A percentile compares a stretch with the other conserved stretches of the same genome.
phyloP scores from a whole-genome alignment of 2,797 vertebrate species.

The Melanogrammus aeglefinus region DNA sequence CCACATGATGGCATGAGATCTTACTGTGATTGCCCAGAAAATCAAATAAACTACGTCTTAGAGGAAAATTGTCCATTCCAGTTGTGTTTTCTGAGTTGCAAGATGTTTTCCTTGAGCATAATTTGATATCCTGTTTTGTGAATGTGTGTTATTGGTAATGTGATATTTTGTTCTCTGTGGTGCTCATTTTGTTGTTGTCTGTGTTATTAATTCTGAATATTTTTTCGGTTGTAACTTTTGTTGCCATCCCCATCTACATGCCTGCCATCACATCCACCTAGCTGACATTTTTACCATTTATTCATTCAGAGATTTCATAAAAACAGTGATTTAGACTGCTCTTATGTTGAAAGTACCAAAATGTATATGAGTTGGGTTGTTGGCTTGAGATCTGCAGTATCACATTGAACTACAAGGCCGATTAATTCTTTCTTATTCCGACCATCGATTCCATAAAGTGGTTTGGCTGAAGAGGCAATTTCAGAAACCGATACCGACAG shows the following conservation, averaged over 20 bases:
- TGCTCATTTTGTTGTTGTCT: neutral
- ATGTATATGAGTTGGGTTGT: neutral
- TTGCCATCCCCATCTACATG: neutral
- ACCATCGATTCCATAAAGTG: slow-evolving; percentile 67
- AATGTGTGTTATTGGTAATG: neutral
- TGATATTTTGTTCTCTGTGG: neutral
- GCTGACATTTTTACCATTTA: neutral
- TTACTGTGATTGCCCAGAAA: neutral
- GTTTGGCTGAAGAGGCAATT: slow-evolving; percentile 65
- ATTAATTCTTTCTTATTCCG: slow-evolving; percentile 67
- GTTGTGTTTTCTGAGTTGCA: neutral
- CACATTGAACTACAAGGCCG: slow-evolving; percentile 55
- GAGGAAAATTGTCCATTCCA: neutral
- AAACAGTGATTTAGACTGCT: neutral
- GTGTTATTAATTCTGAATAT: neutral
- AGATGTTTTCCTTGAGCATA: neutral
- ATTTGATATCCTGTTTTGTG: neutral
- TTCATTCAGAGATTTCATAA: neutral
- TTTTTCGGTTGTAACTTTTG: neutral
- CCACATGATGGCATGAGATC: neutral
- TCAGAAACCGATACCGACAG: slow-evolving; percentile 64
- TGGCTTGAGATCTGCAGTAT: slow-evolving; percentile 33
- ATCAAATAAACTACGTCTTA: neutral
- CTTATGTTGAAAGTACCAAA: neutral
- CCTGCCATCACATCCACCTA: neutral